These are phyloP conservation scores for Nycticryphes semicollaris DNA, from an alignment of 2,113 vertebrate genomes.

Conservation along the genomic window DNA sequence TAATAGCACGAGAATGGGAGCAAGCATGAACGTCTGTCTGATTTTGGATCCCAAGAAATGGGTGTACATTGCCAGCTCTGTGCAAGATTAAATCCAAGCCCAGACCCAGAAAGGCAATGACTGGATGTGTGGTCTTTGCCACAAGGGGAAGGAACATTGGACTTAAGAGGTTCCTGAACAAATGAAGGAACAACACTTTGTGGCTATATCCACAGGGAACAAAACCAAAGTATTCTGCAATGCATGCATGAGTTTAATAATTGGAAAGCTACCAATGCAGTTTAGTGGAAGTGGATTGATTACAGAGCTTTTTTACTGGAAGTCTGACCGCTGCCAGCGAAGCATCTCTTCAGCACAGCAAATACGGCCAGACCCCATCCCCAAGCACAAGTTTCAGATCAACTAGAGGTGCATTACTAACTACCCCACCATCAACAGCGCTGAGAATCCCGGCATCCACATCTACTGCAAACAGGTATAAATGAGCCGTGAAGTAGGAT, in stretches of 20 bases:
- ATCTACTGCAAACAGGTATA: not conserved
- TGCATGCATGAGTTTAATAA: not conserved
- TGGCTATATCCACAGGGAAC: slow-evolving; percentile 35
- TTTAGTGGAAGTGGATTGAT: not conserved
- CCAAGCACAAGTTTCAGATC: accelerated
- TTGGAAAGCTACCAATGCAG: not conserved
- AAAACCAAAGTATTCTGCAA: not conserved
- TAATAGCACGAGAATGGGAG: not conserved
- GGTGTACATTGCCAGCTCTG: accelerated
- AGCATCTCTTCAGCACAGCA: not conserved
- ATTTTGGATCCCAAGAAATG: not conserved
- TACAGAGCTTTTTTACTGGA: not conserved
- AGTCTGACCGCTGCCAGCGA: not conserved
- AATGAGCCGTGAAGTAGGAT: accelerated
- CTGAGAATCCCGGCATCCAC: not conserved
- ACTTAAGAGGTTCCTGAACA: slow-evolving; percentile 18
- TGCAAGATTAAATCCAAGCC: not conserved
- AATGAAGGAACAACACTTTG: slow-evolving; percentile 52
- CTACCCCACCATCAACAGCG: not conserved
- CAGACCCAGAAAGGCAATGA: not conserved
- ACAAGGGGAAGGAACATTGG: not conserved
- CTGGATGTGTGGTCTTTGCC: not conserved
- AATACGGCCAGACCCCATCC: not conserved
- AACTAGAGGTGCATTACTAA: not conserved
- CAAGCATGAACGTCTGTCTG: not conserved